Evolutionary conservation across 2,888 invertebrate genomes (phyloP).

Genomic region (Polia nebulosa): DNA sequence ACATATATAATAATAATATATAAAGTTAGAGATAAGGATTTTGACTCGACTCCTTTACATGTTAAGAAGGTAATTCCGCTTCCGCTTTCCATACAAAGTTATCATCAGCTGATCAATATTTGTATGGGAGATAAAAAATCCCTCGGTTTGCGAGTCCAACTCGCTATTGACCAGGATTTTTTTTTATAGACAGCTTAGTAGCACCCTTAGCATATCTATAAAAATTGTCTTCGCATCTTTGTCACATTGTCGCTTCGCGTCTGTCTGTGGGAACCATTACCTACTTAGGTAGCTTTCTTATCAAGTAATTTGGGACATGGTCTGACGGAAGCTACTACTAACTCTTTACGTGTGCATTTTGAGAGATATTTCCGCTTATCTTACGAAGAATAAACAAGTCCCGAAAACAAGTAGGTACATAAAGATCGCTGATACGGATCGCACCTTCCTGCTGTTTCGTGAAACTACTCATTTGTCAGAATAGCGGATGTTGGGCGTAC

Average conservation of each 20-base stretch:
- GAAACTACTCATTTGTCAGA: slow-evolving; percentile 30
- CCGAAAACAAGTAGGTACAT: slow-evolving; percentile 44
- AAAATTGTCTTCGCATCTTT: neutral
- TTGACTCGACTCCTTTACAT: too few species aligned
- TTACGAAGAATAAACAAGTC: slow-evolving; percentile 38
- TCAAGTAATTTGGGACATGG: slow-evolving; percentile 19
- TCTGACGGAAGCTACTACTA: slow-evolving; percentile 26
- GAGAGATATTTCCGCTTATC: slow-evolving; percentile 43
- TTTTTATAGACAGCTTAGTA: too few species aligned
- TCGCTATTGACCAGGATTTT: too few species aligned
- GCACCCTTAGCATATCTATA: neutral
- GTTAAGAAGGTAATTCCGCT: too few species aligned
- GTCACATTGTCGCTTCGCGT: neutral
- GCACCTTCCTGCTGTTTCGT: slow-evolving; percentile 30
- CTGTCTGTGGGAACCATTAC: neutral
- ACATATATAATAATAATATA: too few species aligned
- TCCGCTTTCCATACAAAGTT: too few species aligned
- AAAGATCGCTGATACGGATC: slow-evolving; percentile 21
- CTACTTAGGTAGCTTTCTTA: slow-evolving; percentile 1
- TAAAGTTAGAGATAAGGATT: too few species aligned
- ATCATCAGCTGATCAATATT: too few species aligned
- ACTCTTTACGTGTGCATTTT: slow-evolving; percentile 34
- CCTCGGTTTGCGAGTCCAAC: too few species aligned
- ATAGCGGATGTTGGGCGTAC: slow-evolving; percentile 26
- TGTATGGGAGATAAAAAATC: too few species aligned